These are phyloP conservation scores for Trissolcus basalis DNA, from an alignment of 1,140 invertebrate species.

Conservation along the genomic window DNA sequence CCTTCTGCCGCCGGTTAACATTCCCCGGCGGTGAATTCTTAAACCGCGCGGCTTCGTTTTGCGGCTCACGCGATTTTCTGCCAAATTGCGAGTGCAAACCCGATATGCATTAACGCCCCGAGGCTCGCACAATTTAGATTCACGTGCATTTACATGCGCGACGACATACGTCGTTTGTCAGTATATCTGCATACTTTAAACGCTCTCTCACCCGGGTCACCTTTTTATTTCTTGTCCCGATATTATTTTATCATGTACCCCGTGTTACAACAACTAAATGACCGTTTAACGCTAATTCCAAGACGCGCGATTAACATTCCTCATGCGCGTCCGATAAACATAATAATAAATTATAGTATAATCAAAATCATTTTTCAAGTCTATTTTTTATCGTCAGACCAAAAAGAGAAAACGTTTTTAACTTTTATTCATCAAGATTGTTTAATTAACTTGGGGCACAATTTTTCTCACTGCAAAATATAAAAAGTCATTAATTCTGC, in stretches of 20 bases:
- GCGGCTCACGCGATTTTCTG: conserved; percentile 65
- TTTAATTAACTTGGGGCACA: too few relatives aligned
- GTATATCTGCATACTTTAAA: conserved; percentile 41
- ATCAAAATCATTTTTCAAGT: background rate
- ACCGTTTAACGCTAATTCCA: conserved; percentile 36
- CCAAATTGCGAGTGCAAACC: conserved; percentile 61
- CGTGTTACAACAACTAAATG: conserved; percentile 41
- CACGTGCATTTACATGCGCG: conserved; percentile 51
- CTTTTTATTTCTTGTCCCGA: conserved; percentile 23
- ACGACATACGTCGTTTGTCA: conserved; percentile 53
- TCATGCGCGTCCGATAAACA: too few relatives aligned
- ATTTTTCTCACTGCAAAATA: too few relatives aligned
- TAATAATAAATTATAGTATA: background rate
- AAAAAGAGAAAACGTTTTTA: too few relatives aligned
- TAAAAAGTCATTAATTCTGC: background rate
- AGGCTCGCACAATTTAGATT: conserved; percentile 49
- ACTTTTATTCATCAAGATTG: too few relatives aligned
- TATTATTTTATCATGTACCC: conserved; percentile 31
- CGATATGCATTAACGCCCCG: conserved; percentile 55
- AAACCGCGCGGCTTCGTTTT: conserved; percentile 33
- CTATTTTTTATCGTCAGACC: too few relatives aligned
- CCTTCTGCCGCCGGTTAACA: conserved; percentile 69
- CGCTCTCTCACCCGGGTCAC: conserved; percentile 24
- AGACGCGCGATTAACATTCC: conserved; percentile 10
- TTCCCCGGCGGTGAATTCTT: conserved; percentile 52